These are phyloP conservation scores for Butorides virescens DNA, from an alignment of 2,113 vertebrate species.

Conservation along the genomic window DNA sequence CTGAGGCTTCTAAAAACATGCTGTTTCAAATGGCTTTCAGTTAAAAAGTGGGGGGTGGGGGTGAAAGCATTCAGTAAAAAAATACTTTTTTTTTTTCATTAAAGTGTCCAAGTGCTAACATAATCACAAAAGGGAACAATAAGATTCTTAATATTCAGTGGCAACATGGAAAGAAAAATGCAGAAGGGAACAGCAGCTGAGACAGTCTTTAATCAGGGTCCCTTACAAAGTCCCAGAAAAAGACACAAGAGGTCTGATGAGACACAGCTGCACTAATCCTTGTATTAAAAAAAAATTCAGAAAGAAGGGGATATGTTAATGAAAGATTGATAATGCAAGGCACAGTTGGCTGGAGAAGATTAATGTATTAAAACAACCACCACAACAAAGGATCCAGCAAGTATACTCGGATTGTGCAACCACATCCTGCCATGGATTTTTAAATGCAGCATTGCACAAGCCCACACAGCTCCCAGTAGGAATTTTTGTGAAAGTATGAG, in stretches of 20 bases:
- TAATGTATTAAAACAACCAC: background rate
- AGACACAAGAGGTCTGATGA: conserved; percentile 60
- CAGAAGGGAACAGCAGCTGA: conserved; percentile 41
- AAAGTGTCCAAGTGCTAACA: background rate
- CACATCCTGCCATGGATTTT: background rate
- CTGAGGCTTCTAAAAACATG: background rate
- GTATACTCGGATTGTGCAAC: background rate
- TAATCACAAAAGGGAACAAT: conserved; percentile 39
- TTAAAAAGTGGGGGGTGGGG: background rate
- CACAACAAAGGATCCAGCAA: conserved; percentile 15
- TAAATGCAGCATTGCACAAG: too few species aligned
- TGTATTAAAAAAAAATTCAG: background rate
- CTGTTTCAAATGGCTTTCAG: background rate
- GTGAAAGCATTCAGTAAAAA: background rate
- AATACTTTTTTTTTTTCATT: background rate
- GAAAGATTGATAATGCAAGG: conserved; percentile 26
- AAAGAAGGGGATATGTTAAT: background rate
- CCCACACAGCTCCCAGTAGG: background rate
- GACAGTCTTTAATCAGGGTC: conserved; percentile 40
- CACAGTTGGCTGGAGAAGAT: conserved; percentile 40
- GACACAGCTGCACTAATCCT: conserved; percentile 56
- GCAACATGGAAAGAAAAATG: background rate
- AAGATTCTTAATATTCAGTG: background rate
- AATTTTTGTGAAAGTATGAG: background rate
- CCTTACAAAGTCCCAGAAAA: conserved; percentile 43